phyloP scores from a whole-genome alignment of 2,113 vertebrate genomes.

The Danio rerio region GRCz12tu NC_133198.1:10612001-10612500 shows the following conservation, averaged over 20 bases:
- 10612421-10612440: no score
- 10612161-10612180: slow-evolving; percentile 27
- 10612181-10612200: background rate
- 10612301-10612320: background rate
- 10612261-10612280: background rate
- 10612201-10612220: background rate
- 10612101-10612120: background rate
- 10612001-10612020: slow-evolving; percentile 15
- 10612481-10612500: no score
- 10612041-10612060: slow-evolving; percentile 11
- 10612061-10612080: background rate
- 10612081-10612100: background rate
- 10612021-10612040: background rate
- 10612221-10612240: background rate
- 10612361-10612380: no score
- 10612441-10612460: no score
- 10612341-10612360: no score
- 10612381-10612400: no score
- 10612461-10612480: no score
- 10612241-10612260: background rate
- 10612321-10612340: no score
- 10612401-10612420: no score
- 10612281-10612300: background rate
- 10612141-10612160: slow-evolving; percentile 1
- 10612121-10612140: slow-evolving; percentile 13